phyloP scores from a whole-genome alignment of 2,888 invertebrate species.

The Piscicola geometra region DNA sequence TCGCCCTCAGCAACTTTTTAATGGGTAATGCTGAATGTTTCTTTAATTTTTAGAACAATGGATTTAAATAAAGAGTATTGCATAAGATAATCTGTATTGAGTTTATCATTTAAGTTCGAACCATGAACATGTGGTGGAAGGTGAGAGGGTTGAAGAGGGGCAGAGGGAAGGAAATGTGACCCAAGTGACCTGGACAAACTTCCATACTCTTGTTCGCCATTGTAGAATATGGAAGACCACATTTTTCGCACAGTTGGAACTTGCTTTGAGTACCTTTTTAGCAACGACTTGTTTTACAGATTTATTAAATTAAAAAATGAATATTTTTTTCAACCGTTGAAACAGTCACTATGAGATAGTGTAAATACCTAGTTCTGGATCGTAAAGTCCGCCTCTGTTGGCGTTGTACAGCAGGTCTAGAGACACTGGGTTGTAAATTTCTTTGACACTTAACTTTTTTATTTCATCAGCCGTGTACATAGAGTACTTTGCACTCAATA shows the following conservation, averaged over 20 bases:
- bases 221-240: constrained; percentile 59
- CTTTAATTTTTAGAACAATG: neutral
- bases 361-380: constrained; percentile 70
- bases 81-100: neutral
- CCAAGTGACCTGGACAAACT: constrained; percentile 85
- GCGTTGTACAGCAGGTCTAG: constrained; percentile 81
- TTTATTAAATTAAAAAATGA: no score
- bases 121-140: constrained; percentile 68
- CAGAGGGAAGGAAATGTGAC: constrained; percentile 83
- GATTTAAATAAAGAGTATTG: neutral
- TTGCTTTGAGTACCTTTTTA: constrained; percentile 58
- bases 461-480: constrained; percentile 74
- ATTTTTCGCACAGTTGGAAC: constrained; percentile 75
- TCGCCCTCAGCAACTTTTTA: constrained; percentile 50
- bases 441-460: constrained; percentile 70
- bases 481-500: constrained; percentile 62
- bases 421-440: constrained; percentile 71
- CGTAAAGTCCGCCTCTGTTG: constrained; percentile 80
- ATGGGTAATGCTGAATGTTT: neutral
- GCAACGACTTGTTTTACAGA: no score
- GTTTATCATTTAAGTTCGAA: constrained; percentile 45
- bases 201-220: constrained; percentile 54
- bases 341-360: no score
- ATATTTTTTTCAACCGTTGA: no score
- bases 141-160: constrained; percentile 87